Base-by-base conservation (phyloP, 2,113 vertebrate species). In the Oncorhynchus tshawytscha region DNA sequence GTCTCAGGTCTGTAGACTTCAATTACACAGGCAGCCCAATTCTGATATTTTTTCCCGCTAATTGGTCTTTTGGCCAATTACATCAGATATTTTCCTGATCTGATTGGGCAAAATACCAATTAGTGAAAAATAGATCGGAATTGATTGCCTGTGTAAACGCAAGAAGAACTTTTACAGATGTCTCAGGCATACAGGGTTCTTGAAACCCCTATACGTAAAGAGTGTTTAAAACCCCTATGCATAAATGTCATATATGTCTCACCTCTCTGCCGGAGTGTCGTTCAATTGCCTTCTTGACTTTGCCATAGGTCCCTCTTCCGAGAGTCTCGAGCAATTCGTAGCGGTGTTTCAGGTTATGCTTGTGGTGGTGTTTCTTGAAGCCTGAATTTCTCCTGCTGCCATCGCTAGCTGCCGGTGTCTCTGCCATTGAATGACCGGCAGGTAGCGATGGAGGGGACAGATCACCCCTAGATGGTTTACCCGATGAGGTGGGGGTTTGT, bases 311-410 rank as follows among this genome's bases (percentile, higher is more conserved):
- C 84, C 97, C 97, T 90, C 95, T 95, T 69, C 97, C 97, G 90
- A 99, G 93, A 57, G 97, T 99, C 93, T 98, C 97, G 91, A 95
- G 96, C 88, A 99, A 93, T 93, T 99, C 97, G 77, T 99, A 99
- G 88, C 97, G 96, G 87, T 99, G 97, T 81, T 98, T 99, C 88
- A 99, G 94, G 92, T 98, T 99, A 90, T 99, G 97, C 82, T 99
- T 99, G 92, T 99, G 97, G 82, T 98, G 96, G 88, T 99, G 97
- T 77, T 97, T 94, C 93, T 97, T 99, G 90, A 96, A 97, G 18
- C 95, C 92, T 0, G 96, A 95, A 82, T 88, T 93, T 81, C 95
- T 95, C 90, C 88, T 82, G 48, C 89, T 88, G 49, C 88, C 88
- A 2, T 82, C 73, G 71, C 78, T 49, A 31, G 31, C 29, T 3